Conservation (phyloP, 2,888 invertebrate species). For the Pseudococcus jackbeardsleyi region DNA sequence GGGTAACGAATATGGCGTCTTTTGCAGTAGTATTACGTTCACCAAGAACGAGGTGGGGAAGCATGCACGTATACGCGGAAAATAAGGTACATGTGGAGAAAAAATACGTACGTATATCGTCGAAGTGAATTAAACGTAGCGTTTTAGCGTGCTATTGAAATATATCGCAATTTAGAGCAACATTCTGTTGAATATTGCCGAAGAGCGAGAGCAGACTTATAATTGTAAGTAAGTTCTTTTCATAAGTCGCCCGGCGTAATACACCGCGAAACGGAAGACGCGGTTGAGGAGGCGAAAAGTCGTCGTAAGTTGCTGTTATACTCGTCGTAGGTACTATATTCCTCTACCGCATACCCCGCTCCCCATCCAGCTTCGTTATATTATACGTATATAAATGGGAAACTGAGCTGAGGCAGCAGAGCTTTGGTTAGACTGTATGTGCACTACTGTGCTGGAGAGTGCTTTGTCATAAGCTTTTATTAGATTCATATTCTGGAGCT, state of each 20-base stretch:
- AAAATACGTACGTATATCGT: background rate
- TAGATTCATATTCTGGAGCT: slow-evolving; percentile 38
- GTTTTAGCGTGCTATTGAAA: slow-evolving; percentile 31
- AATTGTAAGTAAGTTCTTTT: slow-evolving; percentile 50
- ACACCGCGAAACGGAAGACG: background rate
- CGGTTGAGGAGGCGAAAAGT: slow-evolving; percentile 9
- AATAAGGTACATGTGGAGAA: background rate
- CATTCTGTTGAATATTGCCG: slow-evolving; percentile 47
- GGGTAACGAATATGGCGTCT: background rate
- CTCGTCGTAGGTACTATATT: background rate
- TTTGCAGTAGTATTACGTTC: background rate
- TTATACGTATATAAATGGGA: background rate
- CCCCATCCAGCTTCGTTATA: background rate
- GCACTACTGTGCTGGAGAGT: background rate
- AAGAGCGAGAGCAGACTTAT: slow-evolving; percentile 20
- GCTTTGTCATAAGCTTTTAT: slow-evolving; percentile 42
- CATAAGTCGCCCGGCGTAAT: slow-evolving; percentile 35
- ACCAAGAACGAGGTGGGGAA: no score
- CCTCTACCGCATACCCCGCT: background rate
- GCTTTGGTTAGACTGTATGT: background rate
- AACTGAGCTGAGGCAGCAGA: background rate
- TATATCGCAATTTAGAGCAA: slow-evolving; percentile 22
- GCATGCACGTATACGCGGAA: background rate
- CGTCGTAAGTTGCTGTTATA: slow-evolving; percentile 37
- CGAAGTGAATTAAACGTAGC: slow-evolving; percentile 34